Evolutionary conservation across 2,888 invertebrate species (phyloP).

Genomic region (Siphonodentalium dalli): DNA sequence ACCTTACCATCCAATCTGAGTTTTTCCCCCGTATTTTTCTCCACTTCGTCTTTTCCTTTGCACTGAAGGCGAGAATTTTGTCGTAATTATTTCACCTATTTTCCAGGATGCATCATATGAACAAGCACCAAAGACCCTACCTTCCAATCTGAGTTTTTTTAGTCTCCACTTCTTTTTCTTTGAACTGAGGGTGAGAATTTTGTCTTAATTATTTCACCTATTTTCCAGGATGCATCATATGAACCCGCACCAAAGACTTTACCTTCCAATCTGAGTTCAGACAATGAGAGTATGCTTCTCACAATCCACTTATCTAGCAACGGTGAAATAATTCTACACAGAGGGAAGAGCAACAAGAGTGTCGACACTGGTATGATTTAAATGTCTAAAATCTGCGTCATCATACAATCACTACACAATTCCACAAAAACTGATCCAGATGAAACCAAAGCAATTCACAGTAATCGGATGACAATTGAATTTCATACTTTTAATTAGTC

Average conservation of each 20-base stretch:
- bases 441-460: not conserved
- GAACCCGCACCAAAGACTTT: conserved; percentile 49
- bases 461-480: not conserved
- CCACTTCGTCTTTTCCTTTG: too few species aligned
- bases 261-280: conserved; percentile 39
- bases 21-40: too few species aligned
- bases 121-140: conserved; percentile 47
- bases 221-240: conserved; percentile 54
- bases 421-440: not conserved
- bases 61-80: too few species aligned
- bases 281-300: conserved; percentile 46
- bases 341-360: conserved; percentile 46
- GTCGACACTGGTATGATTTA: conserved; percentile 48
- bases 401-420: not conserved
- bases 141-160: conserved; percentile 38
- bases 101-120: conserved; percentile 58
- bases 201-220: not conserved
- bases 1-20: conserved; percentile 44
- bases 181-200: too few species aligned
- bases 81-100: conserved; percentile 1
- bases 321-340: conserved; percentile 54
- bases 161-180: too few species aligned
- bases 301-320: conserved; percentile 54
- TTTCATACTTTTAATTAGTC: not conserved
- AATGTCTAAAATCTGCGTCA: not conserved